phyloP scores from a whole-genome alignment of 2,888 invertebrate species.

The Mimas tiliae region DNA sequence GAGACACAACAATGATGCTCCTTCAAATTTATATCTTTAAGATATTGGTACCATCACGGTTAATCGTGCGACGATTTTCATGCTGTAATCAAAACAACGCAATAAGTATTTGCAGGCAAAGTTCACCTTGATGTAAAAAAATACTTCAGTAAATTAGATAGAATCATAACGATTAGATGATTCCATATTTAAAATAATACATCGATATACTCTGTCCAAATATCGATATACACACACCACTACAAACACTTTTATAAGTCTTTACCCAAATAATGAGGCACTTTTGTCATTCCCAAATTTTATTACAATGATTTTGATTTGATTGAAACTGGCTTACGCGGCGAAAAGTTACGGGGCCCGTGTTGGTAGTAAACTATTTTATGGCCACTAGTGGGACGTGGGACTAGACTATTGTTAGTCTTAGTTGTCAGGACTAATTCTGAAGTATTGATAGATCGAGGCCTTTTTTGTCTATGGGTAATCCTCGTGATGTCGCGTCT shows the following conservation, averaged over 20 bases:
- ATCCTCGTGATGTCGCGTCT: neutral
- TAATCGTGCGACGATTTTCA: too few species aligned
- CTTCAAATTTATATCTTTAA: too few species aligned
- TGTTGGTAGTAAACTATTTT: constrained; percentile 34
- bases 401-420: constrained; percentile 8
- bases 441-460: neutral
- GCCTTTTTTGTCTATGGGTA: neutral
- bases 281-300: constrained; percentile 43
- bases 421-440: constrained; percentile 1
- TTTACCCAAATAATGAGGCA: constrained; percentile 51
- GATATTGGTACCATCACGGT: too few species aligned
- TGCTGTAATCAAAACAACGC: too few species aligned
- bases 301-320: constrained; percentile 51
- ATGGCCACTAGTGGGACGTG: constrained; percentile 28
- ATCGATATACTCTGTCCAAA: neutral
- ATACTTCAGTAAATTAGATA: too few species aligned
- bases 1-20: too few species aligned
- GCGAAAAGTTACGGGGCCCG: constrained; percentile 31
- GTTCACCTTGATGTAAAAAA: too few species aligned
- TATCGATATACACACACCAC: constrained; percentile 24
- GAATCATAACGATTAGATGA: too few species aligned
- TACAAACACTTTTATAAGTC: constrained; percentile 44
- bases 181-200: too few species aligned
- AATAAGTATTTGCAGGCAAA: too few species aligned
- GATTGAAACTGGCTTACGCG: constrained; percentile 49